A percentile compares a stretch with the other conserved stretches of the same genome.
phyloP scores from a whole-genome alignment of 2,888 invertebrate species.

The Chromoteleia sp. region DNA sequence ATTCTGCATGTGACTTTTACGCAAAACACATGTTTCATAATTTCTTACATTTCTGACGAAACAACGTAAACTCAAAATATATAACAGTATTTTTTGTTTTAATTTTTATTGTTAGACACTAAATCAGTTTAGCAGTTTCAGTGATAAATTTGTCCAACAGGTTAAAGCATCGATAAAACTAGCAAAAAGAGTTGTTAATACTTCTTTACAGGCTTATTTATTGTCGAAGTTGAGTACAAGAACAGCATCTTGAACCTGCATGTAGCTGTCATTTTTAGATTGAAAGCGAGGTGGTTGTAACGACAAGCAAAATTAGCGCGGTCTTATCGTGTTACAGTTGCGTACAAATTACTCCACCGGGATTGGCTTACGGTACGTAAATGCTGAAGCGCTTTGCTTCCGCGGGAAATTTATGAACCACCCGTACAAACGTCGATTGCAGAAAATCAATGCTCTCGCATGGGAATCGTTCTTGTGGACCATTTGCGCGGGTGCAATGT shows the following conservation, averaged over 20 bases:
- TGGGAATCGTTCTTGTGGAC: conserved; percentile 35
- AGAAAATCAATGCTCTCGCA: conserved; percentile 62
- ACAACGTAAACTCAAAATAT: neutral
- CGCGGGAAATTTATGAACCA: conserved; percentile 65
- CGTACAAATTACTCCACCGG: conserved; percentile 55
- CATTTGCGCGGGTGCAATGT: conserved; percentile 20
- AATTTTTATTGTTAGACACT: neutral
- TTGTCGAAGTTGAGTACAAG: conserved; percentile 6
- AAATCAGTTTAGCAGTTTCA: conserved; percentile 31
- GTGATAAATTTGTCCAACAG: conserved; percentile 30
- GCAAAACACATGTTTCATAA: neutral
- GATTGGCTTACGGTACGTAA: conserved; percentile 52
- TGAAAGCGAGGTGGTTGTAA: conserved; percentile 48
- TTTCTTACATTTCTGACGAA: neutral
- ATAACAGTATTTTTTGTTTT: neutral
- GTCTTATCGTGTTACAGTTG: conserved; percentile 61
- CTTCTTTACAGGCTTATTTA: conserved; percentile 29
- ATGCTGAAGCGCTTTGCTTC: conserved; percentile 48
- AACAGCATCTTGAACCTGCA: neutral
- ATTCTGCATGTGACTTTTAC: neutral
- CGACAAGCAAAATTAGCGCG: conserved; percentile 63
- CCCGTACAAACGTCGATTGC: conserved; percentile 58
- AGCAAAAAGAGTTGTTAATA: conserved; percentile 24
- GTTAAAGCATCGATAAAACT: conserved; percentile 33
- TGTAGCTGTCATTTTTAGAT: conserved; percentile 30